Conservation (phyloP, 1,140 invertebrate genomes). For the Trinorchestia longiramus region DNA sequence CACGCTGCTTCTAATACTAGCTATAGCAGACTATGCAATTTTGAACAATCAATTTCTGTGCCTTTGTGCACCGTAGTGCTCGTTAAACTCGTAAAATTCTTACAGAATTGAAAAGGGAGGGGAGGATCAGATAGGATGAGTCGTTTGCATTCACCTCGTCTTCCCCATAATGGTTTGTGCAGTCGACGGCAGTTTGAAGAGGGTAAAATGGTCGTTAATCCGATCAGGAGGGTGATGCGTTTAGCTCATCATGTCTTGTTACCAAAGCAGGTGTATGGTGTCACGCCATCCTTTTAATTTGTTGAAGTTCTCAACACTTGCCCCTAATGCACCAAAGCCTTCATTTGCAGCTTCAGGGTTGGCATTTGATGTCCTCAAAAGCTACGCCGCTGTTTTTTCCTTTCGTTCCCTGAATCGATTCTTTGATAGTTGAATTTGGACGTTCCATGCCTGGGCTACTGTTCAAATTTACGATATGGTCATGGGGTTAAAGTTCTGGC, state of each 20-base stretch:
- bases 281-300: neutral
- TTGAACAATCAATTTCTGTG: neutral
- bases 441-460: neutral
- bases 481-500: neutral
- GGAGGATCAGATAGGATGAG: too few species aligned
- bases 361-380: neutral
- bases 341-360: neutral
- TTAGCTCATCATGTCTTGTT: neutral
- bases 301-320: neutral
- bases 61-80: neutral
- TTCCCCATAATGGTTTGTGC: neutral
- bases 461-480: neutral
- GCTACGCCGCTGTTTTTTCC: neutral
- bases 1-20: neutral
- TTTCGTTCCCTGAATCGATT: neutral
- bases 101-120: neutral
- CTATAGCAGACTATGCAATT: neutral
- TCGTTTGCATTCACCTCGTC: neutral
- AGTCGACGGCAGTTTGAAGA: neutral
- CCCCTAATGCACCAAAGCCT: neutral
- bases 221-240: neutral
- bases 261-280: neutral
- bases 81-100: neutral
- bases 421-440: neutral
- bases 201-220: neutral